Percentiles rank a stretch among this genome's conserved stretches.
phyloP scores from a whole-genome alignment of 2,888 invertebrate species.

The Chrysomela aeneicollis region DNA sequence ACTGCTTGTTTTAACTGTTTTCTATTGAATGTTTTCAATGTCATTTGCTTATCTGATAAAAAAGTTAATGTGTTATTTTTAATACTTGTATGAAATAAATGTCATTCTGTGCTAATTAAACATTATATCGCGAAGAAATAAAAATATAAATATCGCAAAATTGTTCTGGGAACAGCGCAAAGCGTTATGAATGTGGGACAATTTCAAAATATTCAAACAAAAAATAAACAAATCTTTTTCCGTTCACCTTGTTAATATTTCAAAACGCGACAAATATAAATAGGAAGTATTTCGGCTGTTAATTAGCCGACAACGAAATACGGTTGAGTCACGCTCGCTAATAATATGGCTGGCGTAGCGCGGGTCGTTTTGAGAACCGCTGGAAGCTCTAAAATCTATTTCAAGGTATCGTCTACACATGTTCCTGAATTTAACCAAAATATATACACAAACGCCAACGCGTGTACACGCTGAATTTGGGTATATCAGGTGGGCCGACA shows the following conservation, averaged over 20 bases:
- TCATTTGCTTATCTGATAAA: too few relatives aligned
- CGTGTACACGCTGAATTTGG: constrained; percentile 27
- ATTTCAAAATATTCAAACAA: neutral
- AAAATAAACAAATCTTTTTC: too few relatives aligned
- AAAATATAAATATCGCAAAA: too few relatives aligned
- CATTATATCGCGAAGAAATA: too few relatives aligned
- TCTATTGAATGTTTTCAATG: too few relatives aligned
- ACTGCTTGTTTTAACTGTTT: too few relatives aligned
- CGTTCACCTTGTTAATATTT: neutral
- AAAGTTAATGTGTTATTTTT: too few relatives aligned
- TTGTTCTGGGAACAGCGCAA: too few relatives aligned
- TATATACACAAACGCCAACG: constrained; percentile 38
- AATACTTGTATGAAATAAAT: too few relatives aligned
- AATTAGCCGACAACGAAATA: neutral
- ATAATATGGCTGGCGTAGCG: neutral
- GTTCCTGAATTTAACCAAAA: constrained; percentile 47
- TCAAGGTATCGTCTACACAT: constrained; percentile 46
- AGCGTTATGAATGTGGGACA: too few relatives aligned
- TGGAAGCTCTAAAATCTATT: constrained; percentile 43
- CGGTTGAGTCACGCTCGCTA: neutral
- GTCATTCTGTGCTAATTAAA: too few relatives aligned
- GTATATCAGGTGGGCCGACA: constrained; percentile 23
- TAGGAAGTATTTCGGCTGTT: neutral
- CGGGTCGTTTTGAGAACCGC: constrained; percentile 34
- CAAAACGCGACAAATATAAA: neutral